Base-by-base conservation (phyloP, 37 sponge, comb jelly and placozoan genomes). In the Diacarnus erythraeanus region DNA sequence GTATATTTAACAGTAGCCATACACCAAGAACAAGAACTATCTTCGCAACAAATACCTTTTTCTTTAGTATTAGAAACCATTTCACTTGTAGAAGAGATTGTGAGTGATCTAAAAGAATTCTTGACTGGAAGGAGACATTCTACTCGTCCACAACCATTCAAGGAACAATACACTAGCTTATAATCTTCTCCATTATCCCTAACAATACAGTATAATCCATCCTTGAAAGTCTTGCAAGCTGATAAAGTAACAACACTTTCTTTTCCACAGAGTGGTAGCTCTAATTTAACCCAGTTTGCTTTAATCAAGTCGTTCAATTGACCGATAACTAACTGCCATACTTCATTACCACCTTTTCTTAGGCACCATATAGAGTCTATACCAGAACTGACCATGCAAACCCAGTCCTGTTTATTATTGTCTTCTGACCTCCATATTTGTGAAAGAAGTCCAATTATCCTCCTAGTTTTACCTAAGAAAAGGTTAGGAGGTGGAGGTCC, bases 311-410 rank as follows among this genome's bases (percentile, higher is more conserved):
- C 25, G 0, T 64, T n/a, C 41, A 72, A 41, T 18, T 82, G n/a
- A 44, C 61, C 64, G 20, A 74, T 10, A 44, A 82, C 82, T 6
- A 82, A 34, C 65, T 82, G 82, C 73, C 72, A 82, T 2, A 80
- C 43, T 25, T 76, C 81, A 1, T 60, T 68, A 25, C 71, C 38
- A 8, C 26, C 42, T 23, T 67, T 44, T 20, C 38, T 69, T 22
- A 79, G 57, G 26, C 79, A 80, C 90, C 90, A 89, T 3, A 89
- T 21, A 35, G 59, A 80, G 20, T 38, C 71, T 15, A 42, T 78
- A 12, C 90, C 90, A 60, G 38, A 29, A 80, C 80, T 75, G 51
- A 82, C 65, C 2, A 20, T 17, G 21, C 71, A 35, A 15, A 80
- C 54, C 18, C 9, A 0, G 5, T 26, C 64, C 4, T 27, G 30